A percentile compares a stretch with the other conserved stretches of the same genome.
Evolutionary conservation across 2,113 vertebrate genomes (phyloP).

Genomic region (Anarhynchus alexandrinus): DNA sequence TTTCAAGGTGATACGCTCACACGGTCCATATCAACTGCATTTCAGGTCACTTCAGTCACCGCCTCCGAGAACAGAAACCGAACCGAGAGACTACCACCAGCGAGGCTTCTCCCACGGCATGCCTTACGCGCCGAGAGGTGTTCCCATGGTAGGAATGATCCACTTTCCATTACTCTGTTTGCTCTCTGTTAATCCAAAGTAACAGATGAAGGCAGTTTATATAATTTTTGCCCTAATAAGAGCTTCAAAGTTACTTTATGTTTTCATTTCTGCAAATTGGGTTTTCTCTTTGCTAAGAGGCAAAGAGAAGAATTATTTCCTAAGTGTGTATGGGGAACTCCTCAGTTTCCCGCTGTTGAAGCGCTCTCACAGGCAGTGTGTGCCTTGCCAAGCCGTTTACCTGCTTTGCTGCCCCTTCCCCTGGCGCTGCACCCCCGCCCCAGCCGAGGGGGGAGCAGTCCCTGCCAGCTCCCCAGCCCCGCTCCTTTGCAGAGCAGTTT

Average conservation of each 20-base stretch:
- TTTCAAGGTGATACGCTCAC: background rate
- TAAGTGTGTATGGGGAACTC: background rate
- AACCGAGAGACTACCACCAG: background rate
- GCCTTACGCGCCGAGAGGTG: background rate
- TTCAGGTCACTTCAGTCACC: constrained; percentile 37
- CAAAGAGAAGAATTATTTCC: background rate
- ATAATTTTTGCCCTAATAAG: background rate
- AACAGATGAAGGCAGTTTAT: background rate
- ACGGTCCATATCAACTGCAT: accelerated
- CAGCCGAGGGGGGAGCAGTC: accelerated
- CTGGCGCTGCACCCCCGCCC: background rate
- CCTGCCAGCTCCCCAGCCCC: background rate
- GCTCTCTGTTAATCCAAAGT: background rate
- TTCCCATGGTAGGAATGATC: constrained; percentile 17
- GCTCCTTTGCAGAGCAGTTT: background rate
- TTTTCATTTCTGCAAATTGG: background rate
- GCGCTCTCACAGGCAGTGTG: background rate
- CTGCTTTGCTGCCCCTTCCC: background rate
- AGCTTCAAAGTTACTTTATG: background rate
- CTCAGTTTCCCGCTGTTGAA: background rate
- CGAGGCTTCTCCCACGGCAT: background rate
- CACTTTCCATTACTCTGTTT: accelerated
- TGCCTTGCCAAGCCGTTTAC: background rate
- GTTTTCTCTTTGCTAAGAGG: background rate
- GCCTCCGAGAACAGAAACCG: background rate